Base-by-base conservation (phyloP, 1,140 invertebrate species). In the Nebria ingens region DNA sequence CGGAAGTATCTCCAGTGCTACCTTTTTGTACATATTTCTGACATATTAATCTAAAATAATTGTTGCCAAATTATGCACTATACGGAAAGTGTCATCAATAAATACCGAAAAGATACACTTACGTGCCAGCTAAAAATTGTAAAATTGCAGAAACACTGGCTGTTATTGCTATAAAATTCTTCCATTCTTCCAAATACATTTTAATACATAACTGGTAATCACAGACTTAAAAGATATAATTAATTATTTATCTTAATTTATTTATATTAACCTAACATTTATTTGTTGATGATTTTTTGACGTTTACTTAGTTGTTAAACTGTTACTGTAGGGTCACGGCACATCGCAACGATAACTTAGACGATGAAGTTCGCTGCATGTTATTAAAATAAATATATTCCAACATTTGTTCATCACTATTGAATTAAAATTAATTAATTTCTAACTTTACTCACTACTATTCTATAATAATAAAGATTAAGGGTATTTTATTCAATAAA, bases 121-220 rank as follows among this genome's bases (percentile, higher is more conserved):
- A 84, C 82, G 72, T 71, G 64, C 85, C 85, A 51, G 82, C 77
- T 60, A 86, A 67, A 72, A 85, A 86, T 62, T 85, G 83, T 53
- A 83, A 69, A 53, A 85, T 75, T 11, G 84, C 85, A 56, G 77
- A 82, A 29, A 84, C 70, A 17, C 82, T 83, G 13, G 84, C 83
- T 40, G 79, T 77, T 0, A 74, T 73, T 25, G 80, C 78, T 45
- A 83, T 65, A 51, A 76, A 57, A 40, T 73, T 66, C 67, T 74
- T 75, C 19, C 70, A 65, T n/a, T 66, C 61, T 54, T 64, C 64
- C 51, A 64, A 57, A 45, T 56, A 55, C 63, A 68, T 67, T 20
- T 58, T 56, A 56, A 45, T 45, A 45, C 40, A 45, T 45, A 12
- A 11, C 40, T 38, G 3, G 1, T 19, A 20, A 2, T 19, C 29